Base-by-base conservation (phyloP, 2,888 invertebrate genomes). In the Sphecodes monilicornis region DNA sequence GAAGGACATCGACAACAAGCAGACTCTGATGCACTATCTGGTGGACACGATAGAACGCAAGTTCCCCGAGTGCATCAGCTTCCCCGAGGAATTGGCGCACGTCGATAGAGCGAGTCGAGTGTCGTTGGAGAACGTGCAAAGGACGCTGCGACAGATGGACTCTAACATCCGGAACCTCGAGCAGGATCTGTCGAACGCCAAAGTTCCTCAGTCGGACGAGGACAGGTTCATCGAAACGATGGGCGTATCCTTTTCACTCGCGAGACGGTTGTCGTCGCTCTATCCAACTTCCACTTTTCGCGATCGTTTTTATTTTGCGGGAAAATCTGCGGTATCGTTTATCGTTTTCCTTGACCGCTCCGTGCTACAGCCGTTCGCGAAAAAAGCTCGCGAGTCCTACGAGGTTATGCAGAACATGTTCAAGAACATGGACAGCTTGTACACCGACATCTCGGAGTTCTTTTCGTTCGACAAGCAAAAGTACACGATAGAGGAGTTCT, bases 401-500 rank as follows among this genome's bases (percentile, higher is more conserved):
- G 98, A 98, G 93, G 96, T 99, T 0, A 95, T 99, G 85, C 97
- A 98, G 92, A 98, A 98, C 78, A 99, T 99, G 99, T 98, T 97
- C 95, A 97, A 97, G 90, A 98, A 98, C 93, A 98, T 99, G 98
- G 98, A 98, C 88, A 96, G 96, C 16, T 95, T 98, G 0, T 99
- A 97, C 95, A 96, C 96, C 5, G 97, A 97, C 72, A 95, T 99
- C 16, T 97, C 98, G 0, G 98, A 98, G 91, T 99, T 97, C 94
- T 99, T 97, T 95, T 96, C 97, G 1, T 99, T 99, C 94, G 99
- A 99, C 93, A 97, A 97, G 11, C 97, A 97, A 88, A 99, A 99
- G 95, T 99, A 99, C 93, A 97, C 97, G 0, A 96, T 99, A 90
- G 99, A 99, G 93, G 99, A 99, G 94, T 98, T 99, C 96, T 99